phyloP scores from a whole-genome alignment of 35 echinoderm and acorn worm genomes.

The Lytechinus pictus region DNA sequence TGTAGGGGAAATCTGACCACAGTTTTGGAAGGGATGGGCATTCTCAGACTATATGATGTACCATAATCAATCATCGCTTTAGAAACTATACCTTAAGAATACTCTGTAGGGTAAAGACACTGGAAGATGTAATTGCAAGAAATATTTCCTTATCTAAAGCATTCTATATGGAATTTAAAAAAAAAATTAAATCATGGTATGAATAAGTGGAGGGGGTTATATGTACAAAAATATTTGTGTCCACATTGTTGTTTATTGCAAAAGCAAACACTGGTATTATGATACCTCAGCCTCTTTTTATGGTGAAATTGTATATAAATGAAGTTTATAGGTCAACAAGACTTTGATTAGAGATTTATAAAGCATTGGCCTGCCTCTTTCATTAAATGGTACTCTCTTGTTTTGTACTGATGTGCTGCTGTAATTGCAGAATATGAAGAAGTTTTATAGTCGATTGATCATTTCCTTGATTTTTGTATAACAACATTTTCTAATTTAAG shows the following conservation, averaged over 20 bases:
- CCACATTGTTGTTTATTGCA: neutral
- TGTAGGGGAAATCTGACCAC: no score
- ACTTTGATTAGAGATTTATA: neutral
- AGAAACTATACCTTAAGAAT: no score
- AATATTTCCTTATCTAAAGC: no score
- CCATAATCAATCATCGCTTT: no score
- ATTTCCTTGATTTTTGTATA: neutral
- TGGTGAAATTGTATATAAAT: conserved; percentile 1
- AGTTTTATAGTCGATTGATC: neutral
- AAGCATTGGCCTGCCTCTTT: neutral
- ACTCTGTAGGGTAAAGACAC: no score
- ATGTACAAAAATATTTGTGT: neutral
- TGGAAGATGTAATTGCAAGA: no score
- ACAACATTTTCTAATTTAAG: neutral
- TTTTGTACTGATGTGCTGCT: neutral
- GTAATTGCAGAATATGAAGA: neutral
- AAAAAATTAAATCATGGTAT: neutral
- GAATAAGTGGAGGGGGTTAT: neutral
- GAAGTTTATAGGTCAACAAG: neutral
- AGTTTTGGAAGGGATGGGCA: no score
- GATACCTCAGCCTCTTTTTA: neutral
- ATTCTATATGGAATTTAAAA: no score
- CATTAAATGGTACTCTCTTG: neutral
- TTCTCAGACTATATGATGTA: no score
- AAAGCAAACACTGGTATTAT: neutral